These are phyloP conservation scores for Lottia scabra DNA, from an alignment of 2,888 invertebrate species.

Conservation along the genomic window DNA sequence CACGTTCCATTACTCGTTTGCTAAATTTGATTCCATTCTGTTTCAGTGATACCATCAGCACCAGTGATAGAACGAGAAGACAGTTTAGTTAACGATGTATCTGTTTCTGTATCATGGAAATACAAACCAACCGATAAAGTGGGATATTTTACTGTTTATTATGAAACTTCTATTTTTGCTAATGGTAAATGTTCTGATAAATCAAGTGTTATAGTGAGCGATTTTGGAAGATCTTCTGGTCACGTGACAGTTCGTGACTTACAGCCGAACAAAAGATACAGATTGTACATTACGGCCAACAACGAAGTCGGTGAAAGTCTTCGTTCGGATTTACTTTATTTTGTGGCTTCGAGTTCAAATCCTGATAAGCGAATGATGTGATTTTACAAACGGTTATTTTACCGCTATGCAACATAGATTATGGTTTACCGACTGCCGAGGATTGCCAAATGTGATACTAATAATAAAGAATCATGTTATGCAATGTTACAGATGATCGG, in stretches of 20 bases:
- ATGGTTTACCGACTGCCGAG: too few relatives aligned
- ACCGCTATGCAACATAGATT: too few relatives aligned
- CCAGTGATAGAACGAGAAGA: neutral
- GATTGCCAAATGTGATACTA: too few relatives aligned
- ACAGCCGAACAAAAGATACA: constrained; percentile 9
- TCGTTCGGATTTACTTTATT: constrained; percentile 7
- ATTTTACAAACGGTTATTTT: too few relatives aligned
- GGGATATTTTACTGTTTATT: constrained; percentile 13
- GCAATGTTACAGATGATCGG: too few relatives aligned
- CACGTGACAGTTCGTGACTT: constrained; percentile 10
- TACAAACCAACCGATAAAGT: neutral
- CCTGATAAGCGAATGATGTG: too few relatives aligned
- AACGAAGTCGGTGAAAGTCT: constrained; percentile 11
- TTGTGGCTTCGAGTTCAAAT: neutral
- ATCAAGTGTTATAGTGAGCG: constrained; percentile 3
- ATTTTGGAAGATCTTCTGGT: constrained; percentile 4
- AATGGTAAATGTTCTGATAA: constrained; percentile 3
- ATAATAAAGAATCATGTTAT: too few relatives aligned
- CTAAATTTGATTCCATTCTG: too few relatives aligned
- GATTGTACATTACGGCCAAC: constrained; percentile 8
- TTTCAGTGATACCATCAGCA: neutral
- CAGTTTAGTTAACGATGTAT: neutral
- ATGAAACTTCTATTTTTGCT: constrained; percentile 10
- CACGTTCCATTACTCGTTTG: too few relatives aligned
- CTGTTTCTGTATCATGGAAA: constrained; percentile 2